Conservation (phyloP, 2,888 invertebrate genomes). For the Alentia gelatinosa region DNA sequence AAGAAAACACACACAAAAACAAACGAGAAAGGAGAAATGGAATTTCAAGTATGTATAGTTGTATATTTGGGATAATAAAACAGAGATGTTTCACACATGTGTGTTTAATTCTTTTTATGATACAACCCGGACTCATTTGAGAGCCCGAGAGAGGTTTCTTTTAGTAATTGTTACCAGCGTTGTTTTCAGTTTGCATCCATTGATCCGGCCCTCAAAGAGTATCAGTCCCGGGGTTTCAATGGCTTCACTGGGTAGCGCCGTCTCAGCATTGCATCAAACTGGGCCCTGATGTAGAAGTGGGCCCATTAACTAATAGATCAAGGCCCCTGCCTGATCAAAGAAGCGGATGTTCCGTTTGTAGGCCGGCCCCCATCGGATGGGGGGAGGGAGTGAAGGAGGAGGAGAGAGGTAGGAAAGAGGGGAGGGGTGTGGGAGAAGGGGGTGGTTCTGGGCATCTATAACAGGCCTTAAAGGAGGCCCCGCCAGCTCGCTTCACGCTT, state of each 20-base stretch:
- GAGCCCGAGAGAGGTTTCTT: no score
- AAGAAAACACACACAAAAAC: background rate
- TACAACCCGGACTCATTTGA: background rate
- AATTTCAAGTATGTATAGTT: slow-evolving; percentile 40
- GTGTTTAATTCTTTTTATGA: background rate
- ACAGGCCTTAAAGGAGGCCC: background rate
- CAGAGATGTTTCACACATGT: background rate
- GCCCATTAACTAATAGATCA: slow-evolving; percentile 32
- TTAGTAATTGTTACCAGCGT: background rate
- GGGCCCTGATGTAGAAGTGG: background rate
- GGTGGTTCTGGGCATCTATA: background rate
- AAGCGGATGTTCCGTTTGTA: background rate
- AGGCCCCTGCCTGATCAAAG: slow-evolving; percentile 11
- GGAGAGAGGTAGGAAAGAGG: background rate
- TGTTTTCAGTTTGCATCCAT: background rate
- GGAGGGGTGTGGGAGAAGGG: background rate
- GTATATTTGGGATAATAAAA: slow-evolving; percentile 42
- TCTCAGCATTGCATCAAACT: slow-evolving; percentile 12
- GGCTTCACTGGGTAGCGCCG: background rate
- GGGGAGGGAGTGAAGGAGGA: background rate
- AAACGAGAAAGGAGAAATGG: slow-evolving; percentile 8
- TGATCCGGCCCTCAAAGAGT: background rate
- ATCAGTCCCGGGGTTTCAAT: slow-evolving; percentile 1
- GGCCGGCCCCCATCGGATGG: background rate
- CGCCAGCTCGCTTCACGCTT: background rate